Evolutionary conservation across 2,797 vertebrate genomes (phyloP).

Genomic region (Muscicapa striata): DNA sequence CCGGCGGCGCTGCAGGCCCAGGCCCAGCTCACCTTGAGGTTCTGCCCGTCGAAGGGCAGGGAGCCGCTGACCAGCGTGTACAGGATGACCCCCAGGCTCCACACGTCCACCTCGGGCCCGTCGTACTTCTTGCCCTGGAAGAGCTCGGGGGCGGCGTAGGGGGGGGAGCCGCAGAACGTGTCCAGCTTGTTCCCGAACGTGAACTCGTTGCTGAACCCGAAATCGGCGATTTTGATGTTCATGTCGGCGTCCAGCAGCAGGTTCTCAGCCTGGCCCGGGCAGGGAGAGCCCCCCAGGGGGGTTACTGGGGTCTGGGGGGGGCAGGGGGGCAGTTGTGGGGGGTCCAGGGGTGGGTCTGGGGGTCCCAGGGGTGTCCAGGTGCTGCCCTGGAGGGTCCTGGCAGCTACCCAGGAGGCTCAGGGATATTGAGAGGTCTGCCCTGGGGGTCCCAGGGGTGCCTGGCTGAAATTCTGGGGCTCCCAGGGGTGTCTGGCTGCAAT

Average conservation of each 20-base stretch:
- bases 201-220: conserved; percentile 96
- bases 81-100: conserved; percentile 94
- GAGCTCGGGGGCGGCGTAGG: conserved; percentile 92
- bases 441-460: no score
- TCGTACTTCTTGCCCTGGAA: conserved; percentile 97
- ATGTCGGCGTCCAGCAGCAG: conserved; percentile 91
- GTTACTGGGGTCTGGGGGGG: not conserved
- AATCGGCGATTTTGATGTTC: conserved; percentile 97
- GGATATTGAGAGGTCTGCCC: no score
- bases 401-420: no score
- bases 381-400: not conserved
- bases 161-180: conserved; percentile 93
- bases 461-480: no score
- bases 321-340: no score
- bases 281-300: not conserved
- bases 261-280: conserved; percentile 62
- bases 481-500: no score
- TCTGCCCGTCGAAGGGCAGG: conserved; percentile 93
- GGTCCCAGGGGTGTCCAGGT: not conserved
- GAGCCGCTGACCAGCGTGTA: conserved; percentile 96
- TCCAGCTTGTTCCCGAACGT: conserved; percentile 86
- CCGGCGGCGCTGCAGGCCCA: no score
- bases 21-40: conserved; percentile 77
- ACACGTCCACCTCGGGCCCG: conserved; percentile 91
- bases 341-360: not conserved